Base-by-base conservation (phyloP, 2,113 vertebrate genomes). In the Mustela nigripes region DNA sequence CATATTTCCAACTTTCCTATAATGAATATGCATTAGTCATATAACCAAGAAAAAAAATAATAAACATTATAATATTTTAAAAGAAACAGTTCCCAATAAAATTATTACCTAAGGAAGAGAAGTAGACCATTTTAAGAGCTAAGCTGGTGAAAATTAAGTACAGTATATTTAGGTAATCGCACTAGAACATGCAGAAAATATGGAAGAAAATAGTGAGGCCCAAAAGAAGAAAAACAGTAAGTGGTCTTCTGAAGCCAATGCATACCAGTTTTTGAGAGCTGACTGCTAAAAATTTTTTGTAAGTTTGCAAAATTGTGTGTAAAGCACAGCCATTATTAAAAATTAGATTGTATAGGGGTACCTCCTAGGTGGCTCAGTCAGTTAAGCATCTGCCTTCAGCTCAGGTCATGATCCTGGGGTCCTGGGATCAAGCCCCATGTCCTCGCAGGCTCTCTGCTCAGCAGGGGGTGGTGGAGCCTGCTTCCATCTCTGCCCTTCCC, bases 111-210 rank as follows among this genome's bases (percentile, higher is more conserved):
- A 2, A 36, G 19, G 24, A 85, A 91, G 9, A 92, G 22, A 85
- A 91, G 10, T 42, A 82, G 42, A 63, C 31, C 16, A 86, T 82
- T 92, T 97, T 89, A 93, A 91, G 39, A 94, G 33, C 22, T 92
- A 78, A 65, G 1, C 5, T 87, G 31, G 28, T 58, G 7, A 69
- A 2, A 87, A 89, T 50, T 50, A 89, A 92, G 26, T 36, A 21
- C 18, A 63, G n/a, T 3, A 15, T 87, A 65, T 60, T 53, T 82
- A 91, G 18, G 10, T 45, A 90, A 84, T n/a, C 79, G 53, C 21
- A 60, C 28, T 26, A 91, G 24, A 91, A 67, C 1, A 16, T 7
- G 90, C 0, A 79, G 31, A 76, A 82, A 91, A 79, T 60, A 76
- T 33, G 7, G 8, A 39, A 58, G 53, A 89, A 62, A 81, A 67